Conservation (phyloP, 2,797 vertebrate genomes). For the Chelonia mydas region DNA sequence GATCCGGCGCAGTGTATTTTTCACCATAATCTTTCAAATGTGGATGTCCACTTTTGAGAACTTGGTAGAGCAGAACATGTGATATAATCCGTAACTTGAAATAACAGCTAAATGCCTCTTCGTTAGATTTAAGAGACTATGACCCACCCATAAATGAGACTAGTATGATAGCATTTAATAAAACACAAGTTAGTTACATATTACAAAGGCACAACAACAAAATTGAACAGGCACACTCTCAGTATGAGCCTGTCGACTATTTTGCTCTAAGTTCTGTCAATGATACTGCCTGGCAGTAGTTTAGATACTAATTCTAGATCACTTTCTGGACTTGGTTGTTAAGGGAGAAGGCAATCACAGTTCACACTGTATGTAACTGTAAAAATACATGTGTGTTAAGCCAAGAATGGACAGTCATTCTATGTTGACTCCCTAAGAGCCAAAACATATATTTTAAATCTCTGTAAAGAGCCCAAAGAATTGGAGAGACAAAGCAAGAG, state of each 20-base stretch:
- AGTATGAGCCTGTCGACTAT: background rate
- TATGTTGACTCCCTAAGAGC: background rate
- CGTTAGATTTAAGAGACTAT: background rate
- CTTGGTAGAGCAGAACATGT: background rate
- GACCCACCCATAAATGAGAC: background rate
- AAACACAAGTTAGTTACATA: background rate
- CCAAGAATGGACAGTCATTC: background rate
- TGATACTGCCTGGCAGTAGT: background rate
- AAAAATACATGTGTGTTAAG: background rate
- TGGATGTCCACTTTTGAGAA: background rate
- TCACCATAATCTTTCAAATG: background rate
- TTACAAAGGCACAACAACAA: background rate
- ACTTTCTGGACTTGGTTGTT: background rate
- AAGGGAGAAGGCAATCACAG: background rate
- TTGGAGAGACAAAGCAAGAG: constrained; percentile 12
- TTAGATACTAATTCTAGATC: background rate
- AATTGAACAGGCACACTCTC: background rate
- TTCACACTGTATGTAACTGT: background rate
- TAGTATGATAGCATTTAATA: background rate
- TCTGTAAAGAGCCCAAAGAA: background rate
- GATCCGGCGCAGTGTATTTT: background rate
- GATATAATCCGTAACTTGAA: background rate
- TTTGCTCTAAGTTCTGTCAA: background rate
- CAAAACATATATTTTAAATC: constrained; percentile 2
- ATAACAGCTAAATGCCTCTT: background rate